Base-by-base conservation (phyloP, 2,797 vertebrate genomes). In the Poeciliopsis gracilis region DNA sequence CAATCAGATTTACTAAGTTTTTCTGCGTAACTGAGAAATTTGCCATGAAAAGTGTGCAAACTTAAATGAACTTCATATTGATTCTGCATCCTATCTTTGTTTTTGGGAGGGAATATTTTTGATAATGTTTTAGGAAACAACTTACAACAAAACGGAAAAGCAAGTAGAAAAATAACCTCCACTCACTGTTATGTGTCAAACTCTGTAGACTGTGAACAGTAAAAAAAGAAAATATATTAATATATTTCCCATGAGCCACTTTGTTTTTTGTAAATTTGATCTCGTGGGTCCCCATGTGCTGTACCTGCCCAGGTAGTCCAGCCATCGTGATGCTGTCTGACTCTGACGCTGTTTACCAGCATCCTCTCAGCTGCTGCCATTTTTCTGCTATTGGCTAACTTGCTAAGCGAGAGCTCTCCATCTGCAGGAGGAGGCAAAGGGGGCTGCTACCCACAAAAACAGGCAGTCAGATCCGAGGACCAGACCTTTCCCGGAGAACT, bases 291-390 rank as follows among this genome's bases (percentile, higher is more conserved):
- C 53, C 28, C 3, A 53, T 13, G 57, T 36, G 0, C 36, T 43
- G 43, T 78, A 91, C 87, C 84, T 86, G 80, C 75, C 2, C 51
- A 1, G 23, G 45, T 69, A 25, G 38, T n/a, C 38, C 36, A 25
- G 11, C 20, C 23, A 69, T 69, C 77, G 77, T 77, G 83, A 71
- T 73, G 91, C 90, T 94, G 74, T 92, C 93, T 90, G 91, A 91
- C 83, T 0, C 74, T 93, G 92, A 94, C 92, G 92, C 76, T 69
- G 86, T 69, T 85, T 78, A 67, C 85, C 90, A 80, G 89, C 90
- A 80, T 82, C 83, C 80, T 88, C 82, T 78, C 77, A 57, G 87
- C 86, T 73, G 36, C 92, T 91, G 88, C 95, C 95, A 95, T 96
- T 89, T 95, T 86, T 88, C 76, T 94, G 93, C 92, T 89, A 82